Conservation (phyloP, 1,140 invertebrate species). For the Palaemon carinicauda region DNA sequence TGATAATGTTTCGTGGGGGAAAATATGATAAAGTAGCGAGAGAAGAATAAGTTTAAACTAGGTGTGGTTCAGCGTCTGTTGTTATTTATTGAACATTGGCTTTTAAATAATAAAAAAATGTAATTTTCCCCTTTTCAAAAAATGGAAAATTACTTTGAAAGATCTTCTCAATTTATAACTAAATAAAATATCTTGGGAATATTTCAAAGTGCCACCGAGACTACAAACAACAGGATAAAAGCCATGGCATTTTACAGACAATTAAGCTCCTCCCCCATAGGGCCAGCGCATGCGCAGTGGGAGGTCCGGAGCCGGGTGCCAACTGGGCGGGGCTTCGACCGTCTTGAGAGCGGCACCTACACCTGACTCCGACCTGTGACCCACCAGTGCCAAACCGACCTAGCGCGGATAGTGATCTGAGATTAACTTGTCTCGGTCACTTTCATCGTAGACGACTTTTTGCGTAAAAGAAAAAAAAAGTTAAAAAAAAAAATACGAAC, state of each 20-base stretch:
- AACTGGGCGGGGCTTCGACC: not conserved
- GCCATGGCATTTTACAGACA: conserved; percentile 47
- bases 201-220: too few species aligned
- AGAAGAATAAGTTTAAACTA: not conserved
- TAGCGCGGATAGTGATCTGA: conserved; percentile 44
- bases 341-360: conserved; percentile 25
- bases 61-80: not conserved
- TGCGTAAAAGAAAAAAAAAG: too few species aligned
- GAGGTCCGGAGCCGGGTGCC: not conserved
- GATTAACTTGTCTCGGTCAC: not conserved
- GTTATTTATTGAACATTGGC: too few species aligned
- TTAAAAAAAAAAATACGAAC: too few species aligned
- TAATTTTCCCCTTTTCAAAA: too few species aligned
- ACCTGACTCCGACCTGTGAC: conserved; percentile 51
- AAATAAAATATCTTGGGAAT: too few species aligned
- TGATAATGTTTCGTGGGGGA: not conserved
- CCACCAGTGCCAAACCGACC: conserved; percentile 44
- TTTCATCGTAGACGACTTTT: not conserved
- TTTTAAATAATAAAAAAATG: too few species aligned
- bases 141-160: too few species aligned
- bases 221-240: conserved; percentile 49
- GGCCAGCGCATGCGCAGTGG: conserved; percentile 21
- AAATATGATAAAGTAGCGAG: too few species aligned
- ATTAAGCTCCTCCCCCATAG: not conserved
- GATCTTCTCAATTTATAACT: too few species aligned